phyloP scores from a whole-genome alignment of 2,888 invertebrate species.

The Drosophila kambysellisi region DNA sequence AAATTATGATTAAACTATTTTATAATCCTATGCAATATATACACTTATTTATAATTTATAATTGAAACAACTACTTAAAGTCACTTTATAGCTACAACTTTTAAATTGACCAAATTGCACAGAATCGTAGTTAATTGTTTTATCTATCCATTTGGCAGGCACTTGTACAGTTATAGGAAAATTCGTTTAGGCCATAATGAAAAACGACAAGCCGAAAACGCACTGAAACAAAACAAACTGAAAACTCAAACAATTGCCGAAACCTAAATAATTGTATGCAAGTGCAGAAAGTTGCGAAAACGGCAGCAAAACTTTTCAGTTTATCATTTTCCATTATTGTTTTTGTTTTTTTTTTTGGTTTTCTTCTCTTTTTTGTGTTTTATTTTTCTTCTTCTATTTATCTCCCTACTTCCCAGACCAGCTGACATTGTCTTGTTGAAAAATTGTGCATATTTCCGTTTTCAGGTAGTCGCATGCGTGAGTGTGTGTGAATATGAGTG shows the following conservation, averaged over 20 bases:
- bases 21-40: too few species aligned
- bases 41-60: neutral
- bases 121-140: constrained; percentile 27
- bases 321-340: constrained; percentile 52
- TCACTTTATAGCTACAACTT: constrained; percentile 30
- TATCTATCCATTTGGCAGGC: constrained; percentile 52
- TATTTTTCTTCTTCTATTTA: constrained; percentile 15
- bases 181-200: constrained; percentile 28
- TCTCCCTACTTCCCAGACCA: constrained; percentile 37
- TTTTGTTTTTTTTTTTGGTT: constrained; percentile 11
- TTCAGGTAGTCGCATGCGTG: constrained; percentile 48
- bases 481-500: constrained; percentile 14
- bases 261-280: constrained; percentile 72
- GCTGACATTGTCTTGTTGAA: constrained; percentile 78
- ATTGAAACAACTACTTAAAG: constrained; percentile 14
- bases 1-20: neutral
- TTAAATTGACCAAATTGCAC: constrained; percentile 48
- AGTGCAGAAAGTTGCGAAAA: constrained; percentile 65
- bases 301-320: constrained; percentile 55
- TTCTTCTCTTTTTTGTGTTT: constrained; percentile 2
- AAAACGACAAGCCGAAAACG: constrained; percentile 53
- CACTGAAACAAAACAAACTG: constrained; percentile 55
- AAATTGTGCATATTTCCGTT: constrained; percentile 81
- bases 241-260: constrained; percentile 69
- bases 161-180: constrained; percentile 46